phyloP scores from a whole-genome alignment of 2,888 invertebrate genomes.

The Cheilosia vernalis region DNA sequence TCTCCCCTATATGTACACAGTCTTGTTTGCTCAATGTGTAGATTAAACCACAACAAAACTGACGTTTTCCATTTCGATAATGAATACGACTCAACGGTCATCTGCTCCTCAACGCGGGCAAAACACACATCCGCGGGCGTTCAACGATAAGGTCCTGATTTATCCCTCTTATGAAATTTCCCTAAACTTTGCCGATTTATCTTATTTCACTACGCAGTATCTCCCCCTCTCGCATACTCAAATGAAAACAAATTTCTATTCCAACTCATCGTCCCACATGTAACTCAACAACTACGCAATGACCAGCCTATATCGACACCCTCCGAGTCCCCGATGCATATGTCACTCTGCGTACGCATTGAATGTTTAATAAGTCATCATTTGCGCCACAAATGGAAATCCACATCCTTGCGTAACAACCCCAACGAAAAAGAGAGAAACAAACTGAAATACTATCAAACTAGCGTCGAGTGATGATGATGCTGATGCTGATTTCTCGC shows the following conservation, averaged over 20 bases:
- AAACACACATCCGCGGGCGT: neutral
- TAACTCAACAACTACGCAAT: conserved; percentile 17
- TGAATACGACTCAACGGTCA: neutral
- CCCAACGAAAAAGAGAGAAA: neutral
- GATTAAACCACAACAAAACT: too few relatives aligned
- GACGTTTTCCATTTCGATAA: too few relatives aligned
- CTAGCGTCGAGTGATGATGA: conserved; percentile 33
- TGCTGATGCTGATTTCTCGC: conserved; percentile 49
- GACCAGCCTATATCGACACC: neutral
- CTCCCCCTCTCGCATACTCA: neutral
- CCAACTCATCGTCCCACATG: conserved; percentile 9
- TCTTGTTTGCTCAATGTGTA: too few relatives aligned
- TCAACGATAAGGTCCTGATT: neutral
- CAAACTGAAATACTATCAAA: conserved; percentile 8
- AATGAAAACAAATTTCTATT: conserved; percentile 30
- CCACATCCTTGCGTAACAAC: conserved; percentile 10
- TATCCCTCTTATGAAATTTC: neutral
- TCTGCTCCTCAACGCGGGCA: neutral
- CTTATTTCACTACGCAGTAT: neutral
- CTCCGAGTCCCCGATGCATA: conserved; percentile 26
- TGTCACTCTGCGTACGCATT: conserved; percentile 53
- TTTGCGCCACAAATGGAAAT: conserved; percentile 46
- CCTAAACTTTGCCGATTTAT: neutral
- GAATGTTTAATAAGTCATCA: conserved; percentile 71
- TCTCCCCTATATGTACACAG: too few relatives aligned